Percentiles rank a stretch among this genome's conserved stretches.
phyloP scores from a whole-genome alignment of 1,140 invertebrate species.

The Archegozetes longisetosus region DNA sequence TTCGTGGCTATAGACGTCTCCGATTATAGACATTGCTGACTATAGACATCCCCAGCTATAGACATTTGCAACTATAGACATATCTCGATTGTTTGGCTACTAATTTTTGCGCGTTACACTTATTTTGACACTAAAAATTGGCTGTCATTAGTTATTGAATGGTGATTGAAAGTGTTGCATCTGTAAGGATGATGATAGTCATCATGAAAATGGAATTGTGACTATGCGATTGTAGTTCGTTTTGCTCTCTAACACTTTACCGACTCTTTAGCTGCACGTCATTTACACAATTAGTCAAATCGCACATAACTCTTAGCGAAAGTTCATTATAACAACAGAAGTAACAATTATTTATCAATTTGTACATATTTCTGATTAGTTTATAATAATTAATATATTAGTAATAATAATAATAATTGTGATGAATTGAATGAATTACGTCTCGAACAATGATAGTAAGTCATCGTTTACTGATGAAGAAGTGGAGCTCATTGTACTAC shows the following conservation, averaged over 20 bases:
- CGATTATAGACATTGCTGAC: too few species aligned
- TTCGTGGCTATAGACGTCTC: too few species aligned
- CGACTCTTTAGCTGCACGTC: too few species aligned
- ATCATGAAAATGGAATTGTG: too few species aligned
- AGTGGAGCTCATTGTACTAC: conserved; percentile 27
- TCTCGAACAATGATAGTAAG: conserved; percentile 68
- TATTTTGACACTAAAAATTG: not conserved
- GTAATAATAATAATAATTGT: not conserved
- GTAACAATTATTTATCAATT: not conserved
- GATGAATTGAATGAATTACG: conserved; percentile 10
- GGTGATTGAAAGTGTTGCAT: too few species aligned
- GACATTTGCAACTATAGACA: too few species aligned
- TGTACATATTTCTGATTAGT: not conserved
- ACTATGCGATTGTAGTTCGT: too few species aligned
- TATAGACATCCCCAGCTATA: too few species aligned
- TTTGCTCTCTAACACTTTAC: too few species aligned
- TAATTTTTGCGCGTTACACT: not conserved
- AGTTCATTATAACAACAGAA: not conserved
- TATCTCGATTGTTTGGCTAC: not conserved
- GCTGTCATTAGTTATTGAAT: too few species aligned
- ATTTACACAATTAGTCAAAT: not conserved
- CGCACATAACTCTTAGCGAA: not conserved
- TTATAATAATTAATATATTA: not conserved
- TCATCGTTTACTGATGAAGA: conserved; percentile 36
- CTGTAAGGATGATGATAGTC: too few species aligned